Evolutionary conservation across 2,888 invertebrate genomes (phyloP), one percentile per base, ranked within the genome.

Genomic region (Nomada goodeniana): DNA sequence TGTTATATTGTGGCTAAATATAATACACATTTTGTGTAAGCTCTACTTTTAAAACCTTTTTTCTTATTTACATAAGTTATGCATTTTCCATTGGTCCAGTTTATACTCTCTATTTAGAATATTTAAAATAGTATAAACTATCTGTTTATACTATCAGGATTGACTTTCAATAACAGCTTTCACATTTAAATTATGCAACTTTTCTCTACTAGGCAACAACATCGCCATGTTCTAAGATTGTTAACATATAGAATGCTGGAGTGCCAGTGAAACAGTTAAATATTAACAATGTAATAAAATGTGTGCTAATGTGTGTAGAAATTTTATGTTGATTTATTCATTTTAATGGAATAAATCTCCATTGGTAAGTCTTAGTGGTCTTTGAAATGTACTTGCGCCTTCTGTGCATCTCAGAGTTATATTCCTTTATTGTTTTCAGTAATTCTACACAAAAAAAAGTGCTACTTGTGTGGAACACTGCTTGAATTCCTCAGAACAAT

Each of bases 351-450:
- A 72, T 76, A 72, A 72, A 72, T 76, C 76, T 61, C 26, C 55
- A 63, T 71, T 47, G 76, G 76, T 76, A 76, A 76, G 76, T 76
- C 72, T 53, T 23, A 59, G 36, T 26, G 60, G n/a, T 42, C 23
- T 75, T 75, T 23, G 23, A 61, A 57, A 50, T 57, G 47, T 44
- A 60, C 42, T 36, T 64, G 52, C 60, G 64, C 57, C 26, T 50
- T 50, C 42, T 59, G 52, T 63, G 36, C 59, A 73, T 65, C 50
- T 59, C 57, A 64, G 76, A 76, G 74, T 73, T 73, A 72, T 64
- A 73, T 76, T 57, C 73, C 76, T 76, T 72, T 76, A 73, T 76
- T 73, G 42, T 76, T 76, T 76, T 76, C 76, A 76, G 76, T 76
- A 73, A 76, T 76, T 76, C 64, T 73, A 42, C 76, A 73, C 59